Evolutionary conservation across 2,888 invertebrate species (phyloP).

Genomic region (Folsomia manolachei): DNA sequence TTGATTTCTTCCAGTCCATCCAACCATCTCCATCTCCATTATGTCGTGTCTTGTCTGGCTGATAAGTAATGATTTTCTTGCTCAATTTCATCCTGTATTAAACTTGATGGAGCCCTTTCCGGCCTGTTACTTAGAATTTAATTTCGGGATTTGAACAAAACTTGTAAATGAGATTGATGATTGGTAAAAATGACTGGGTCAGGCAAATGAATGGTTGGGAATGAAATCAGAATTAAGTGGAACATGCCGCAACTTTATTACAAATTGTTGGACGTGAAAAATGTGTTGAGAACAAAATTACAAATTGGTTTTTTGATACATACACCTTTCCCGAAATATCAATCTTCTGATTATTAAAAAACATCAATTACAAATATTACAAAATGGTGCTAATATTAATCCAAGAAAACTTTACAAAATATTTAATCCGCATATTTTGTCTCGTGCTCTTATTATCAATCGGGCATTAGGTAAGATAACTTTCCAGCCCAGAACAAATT

Average conservation of each 20-base stretch:
- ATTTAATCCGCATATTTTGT: too few species aligned
- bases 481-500: too few species aligned
- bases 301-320: constrained; percentile 4
- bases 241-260: background rate
- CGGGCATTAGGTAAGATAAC: too few species aligned
- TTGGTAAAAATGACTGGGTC: background rate
- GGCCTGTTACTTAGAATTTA: background rate
- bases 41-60: constrained; percentile 9
- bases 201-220: background rate
- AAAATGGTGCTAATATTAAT: too few species aligned
- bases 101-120: background rate
- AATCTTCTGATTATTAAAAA: too few species aligned
- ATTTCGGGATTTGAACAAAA: background rate
- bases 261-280: background rate
- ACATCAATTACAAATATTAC: too few species aligned
- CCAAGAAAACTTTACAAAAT: too few species aligned
- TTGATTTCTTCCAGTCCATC: background rate
- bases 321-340: too few species aligned
- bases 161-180: background rate
- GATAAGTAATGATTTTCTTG: background rate
- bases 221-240: too few species aligned
- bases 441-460: too few species aligned
- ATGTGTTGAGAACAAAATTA: constrained; percentile 3
- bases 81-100: background rate
- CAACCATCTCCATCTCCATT: constrained; percentile 1